Conservation (phyloP, 2,888 invertebrate species). For the Caenorhabditis sp. region DNA sequence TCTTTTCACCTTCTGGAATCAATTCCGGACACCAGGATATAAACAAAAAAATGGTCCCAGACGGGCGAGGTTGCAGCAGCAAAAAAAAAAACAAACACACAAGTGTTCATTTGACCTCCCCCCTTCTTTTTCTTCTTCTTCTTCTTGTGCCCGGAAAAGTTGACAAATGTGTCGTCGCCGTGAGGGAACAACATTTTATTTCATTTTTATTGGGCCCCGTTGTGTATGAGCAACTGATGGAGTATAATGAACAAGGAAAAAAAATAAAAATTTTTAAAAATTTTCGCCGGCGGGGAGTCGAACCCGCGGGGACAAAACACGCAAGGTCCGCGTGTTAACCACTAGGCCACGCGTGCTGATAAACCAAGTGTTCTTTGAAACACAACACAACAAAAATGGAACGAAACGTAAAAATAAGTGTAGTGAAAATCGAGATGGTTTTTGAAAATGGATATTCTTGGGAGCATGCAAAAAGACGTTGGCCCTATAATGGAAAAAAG, state of each 20-base stretch:
- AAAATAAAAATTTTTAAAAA: too few species aligned
- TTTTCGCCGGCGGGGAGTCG: too few species aligned
- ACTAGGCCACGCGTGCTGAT: neutral
- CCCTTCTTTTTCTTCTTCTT: too few species aligned
- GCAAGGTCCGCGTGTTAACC: too few species aligned
- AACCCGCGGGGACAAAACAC: too few species aligned
- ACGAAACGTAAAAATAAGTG: slow-evolving; percentile 5
- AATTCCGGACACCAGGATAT: neutral
- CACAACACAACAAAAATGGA: slow-evolving; percentile 14
- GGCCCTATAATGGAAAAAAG: neutral
- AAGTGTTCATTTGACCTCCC: neutral
- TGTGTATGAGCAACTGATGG: neutral
- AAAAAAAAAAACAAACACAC: neutral
- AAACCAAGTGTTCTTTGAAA: neutral
- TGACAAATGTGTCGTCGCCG: too few species aligned
- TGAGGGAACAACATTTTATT: too few species aligned
- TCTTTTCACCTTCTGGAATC: neutral
- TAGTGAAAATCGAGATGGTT: slow-evolving; percentile 33
- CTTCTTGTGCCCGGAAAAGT: too few species aligned
- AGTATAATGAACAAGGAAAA: too few species aligned
- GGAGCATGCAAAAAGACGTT: slow-evolving; percentile 24
- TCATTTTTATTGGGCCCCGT: too few species aligned
- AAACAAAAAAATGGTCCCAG: neutral
- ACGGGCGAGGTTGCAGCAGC: too few species aligned
- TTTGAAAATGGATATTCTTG: slow-evolving; percentile 44